Base-by-base conservation (phyloP, 2,888 invertebrate genomes). In the Osmoderma eremita region DNA sequence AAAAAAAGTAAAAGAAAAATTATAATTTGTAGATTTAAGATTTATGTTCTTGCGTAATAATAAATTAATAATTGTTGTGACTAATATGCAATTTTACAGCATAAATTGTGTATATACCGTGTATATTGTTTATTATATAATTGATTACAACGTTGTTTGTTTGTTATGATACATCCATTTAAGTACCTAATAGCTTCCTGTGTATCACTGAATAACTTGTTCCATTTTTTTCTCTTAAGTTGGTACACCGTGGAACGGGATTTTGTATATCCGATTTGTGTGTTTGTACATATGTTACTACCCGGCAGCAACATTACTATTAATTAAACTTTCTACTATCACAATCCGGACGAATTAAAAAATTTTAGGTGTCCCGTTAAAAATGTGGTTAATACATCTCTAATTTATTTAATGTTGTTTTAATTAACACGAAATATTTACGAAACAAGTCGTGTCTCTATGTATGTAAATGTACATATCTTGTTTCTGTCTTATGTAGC, bases 331-430 rank as follows among this genome's bases (percentile, higher is more conserved):
- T 53, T 53, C 53, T 38, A 53, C 24, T 38, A 17, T 53, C n/a
- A 39, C 53, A 39, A 38, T 38, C 20, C 38, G 10, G 18, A 53
- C 12, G 30, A 53, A 18, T 18, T 53, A 10, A 53, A 15, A 18
- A 10, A 53, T 53, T 53, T 38, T 15, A 38, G 53, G 36, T 53
- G n/a, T 42, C 17, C 42, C 8, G 4, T 18, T 38, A 38, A 38
- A 38, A 53, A 53, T 53, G 53, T 18, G 53, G n/a, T 38, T 53
- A 53, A 53, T 53, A 38, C 38, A n/a, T 20, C 38, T 53, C 13
- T 17, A 53, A 38, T 53, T 53, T 53, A 38, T 53, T 53, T 53
- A 53, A 53, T 53, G 53, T 53, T 17, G 53, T 53, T 53, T 53
- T 53, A 53, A 53, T 53, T 53, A 53, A 53, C 53, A 12, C 12